phyloP scores from a whole-genome alignment of 2,113 vertebrate genomes.

The Passerina amoena region DNA sequence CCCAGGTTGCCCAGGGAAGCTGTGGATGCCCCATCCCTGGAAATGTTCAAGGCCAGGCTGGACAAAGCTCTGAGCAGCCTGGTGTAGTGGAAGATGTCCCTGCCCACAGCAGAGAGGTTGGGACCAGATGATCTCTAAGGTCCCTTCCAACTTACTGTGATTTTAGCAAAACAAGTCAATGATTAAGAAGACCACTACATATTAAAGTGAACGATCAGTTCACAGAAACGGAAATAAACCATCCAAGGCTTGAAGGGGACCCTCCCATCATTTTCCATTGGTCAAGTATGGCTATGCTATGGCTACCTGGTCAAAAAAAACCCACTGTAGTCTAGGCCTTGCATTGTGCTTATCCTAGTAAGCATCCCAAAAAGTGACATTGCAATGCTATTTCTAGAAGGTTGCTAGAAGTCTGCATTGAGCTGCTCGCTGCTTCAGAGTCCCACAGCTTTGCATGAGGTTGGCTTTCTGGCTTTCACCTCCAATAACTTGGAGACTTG shows the following conservation, averaged over 20 bases:
- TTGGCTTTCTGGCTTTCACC: neutral
- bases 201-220: neutral
- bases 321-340: neutral
- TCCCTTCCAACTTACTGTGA: neutral
- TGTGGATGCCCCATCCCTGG: too few species aligned
- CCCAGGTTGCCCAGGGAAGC: neutral
- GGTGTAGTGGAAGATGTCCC: neutral
- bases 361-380: neutral
- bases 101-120: accelerated
- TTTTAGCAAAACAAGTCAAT: neutral
- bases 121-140: neutral
- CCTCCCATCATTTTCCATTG: neutral
- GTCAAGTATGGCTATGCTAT: neutral
- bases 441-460: neutral
- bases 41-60: neutral
- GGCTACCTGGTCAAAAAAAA: neutral
- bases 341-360: neutral
- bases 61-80: neutral
- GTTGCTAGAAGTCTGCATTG: neutral
- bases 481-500: neutral
- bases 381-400: neutral
- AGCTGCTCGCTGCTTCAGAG: too few species aligned
- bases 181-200: neutral
- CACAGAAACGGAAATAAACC: neutral
- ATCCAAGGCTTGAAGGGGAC: neutral